A percentile compares a stretch with the other conserved stretches of the same genome.
Conservation (phyloP, 2,888 invertebrate species). For the Andricus curvator region DNA sequence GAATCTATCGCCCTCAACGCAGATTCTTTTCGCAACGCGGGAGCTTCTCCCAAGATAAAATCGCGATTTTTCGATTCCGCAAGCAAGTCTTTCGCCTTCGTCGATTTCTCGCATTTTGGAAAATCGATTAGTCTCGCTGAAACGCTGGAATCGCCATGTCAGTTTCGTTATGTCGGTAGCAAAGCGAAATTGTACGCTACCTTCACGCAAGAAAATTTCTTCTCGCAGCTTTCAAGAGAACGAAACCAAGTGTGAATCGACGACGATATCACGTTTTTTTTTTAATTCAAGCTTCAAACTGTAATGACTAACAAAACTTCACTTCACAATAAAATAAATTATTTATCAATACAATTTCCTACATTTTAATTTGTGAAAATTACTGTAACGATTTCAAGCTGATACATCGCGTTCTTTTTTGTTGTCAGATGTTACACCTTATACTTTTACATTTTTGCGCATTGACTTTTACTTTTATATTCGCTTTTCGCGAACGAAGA, state of each 20-base stretch:
- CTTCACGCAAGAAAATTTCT: neutral
- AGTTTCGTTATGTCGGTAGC: conserved; percentile 6
- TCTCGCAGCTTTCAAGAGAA: neutral
- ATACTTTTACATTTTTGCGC: conserved; percentile 71
- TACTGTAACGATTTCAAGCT: conserved; percentile 8
- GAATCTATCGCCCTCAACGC: conserved; percentile 40
- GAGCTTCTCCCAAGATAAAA: neutral
- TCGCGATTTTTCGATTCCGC: neutral
- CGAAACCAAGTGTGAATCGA: neutral
- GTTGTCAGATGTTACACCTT: conserved; percentile 74
- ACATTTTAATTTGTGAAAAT: neutral
- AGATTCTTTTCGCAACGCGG: conserved; percentile 31
- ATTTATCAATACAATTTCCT: neutral
- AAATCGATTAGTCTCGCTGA: conserved; percentile 13
- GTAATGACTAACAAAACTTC: neutral
- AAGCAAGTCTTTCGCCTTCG: neutral
- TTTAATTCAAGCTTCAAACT: neutral
- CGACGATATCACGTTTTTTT: neutral
- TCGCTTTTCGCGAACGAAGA: conserved; percentile 54
- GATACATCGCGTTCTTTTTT: conserved; percentile 50
- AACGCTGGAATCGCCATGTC: neutral
- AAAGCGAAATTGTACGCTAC: neutral
- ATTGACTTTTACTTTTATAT: conserved; percentile 49
- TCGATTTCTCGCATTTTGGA: conserved; percentile 21
- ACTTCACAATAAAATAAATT: neutral